phyloP scores from a whole-genome alignment of 2,888 invertebrate genomes.

The Mycalesis mineus region DNA sequence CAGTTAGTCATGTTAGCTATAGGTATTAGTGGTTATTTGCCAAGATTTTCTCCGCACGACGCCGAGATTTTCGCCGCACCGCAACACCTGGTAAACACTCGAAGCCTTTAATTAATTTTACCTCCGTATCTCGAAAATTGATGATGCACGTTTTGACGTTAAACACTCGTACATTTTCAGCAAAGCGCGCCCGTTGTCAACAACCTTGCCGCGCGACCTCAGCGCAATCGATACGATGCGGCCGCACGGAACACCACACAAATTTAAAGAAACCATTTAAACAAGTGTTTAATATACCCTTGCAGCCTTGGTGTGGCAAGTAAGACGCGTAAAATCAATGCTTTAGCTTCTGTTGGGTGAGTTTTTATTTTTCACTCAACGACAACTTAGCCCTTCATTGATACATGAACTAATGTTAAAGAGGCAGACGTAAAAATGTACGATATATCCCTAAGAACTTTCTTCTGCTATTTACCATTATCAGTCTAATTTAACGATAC shows the following conservation, averaged over 20 bases:
- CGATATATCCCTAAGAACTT: too few relatives aligned
- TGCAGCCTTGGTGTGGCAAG: neutral
- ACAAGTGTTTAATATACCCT: neutral
- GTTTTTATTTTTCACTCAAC: neutral
- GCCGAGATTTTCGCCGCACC: neutral
- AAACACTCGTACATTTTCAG: slow-evolving; percentile 33
- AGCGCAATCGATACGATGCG: neutral
- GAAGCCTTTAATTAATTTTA: slow-evolving; percentile 39
- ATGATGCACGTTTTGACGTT: slow-evolving; percentile 11
- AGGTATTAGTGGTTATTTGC: too few relatives aligned
- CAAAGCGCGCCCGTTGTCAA: neutral
- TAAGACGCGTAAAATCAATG: neutral
- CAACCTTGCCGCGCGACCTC: neutral
- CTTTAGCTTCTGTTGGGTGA: neutral
- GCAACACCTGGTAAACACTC: neutral
- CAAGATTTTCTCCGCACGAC: too few relatives aligned
- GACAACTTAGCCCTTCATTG: too few relatives aligned
- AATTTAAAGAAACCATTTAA: neutral
- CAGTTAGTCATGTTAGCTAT: too few relatives aligned
- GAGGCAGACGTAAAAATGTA: too few relatives aligned
- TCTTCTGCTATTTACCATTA: too few relatives aligned
- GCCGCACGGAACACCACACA: neutral
- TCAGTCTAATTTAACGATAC: too few relatives aligned
- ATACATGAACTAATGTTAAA: too few relatives aligned
- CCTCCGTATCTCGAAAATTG: slow-evolving; percentile 18